A percentile compares a stretch with the other conserved stretches of the same genome.
Conservation (phyloP, 2,888 invertebrate species). For the Platycnemis pennipes region DNA sequence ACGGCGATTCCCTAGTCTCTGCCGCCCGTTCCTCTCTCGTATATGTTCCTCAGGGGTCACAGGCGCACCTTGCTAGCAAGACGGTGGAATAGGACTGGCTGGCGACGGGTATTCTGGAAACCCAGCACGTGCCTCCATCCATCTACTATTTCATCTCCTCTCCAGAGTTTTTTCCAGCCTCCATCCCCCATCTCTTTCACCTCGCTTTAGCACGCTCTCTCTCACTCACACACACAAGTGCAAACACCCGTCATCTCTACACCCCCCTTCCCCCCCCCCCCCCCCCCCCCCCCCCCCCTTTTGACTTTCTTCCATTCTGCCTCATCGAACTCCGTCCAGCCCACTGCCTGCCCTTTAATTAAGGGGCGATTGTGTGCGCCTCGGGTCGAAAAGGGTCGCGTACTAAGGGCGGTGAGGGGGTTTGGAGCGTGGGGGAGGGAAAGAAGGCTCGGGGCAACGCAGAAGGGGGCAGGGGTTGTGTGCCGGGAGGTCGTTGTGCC, state of each 20-base stretch:
- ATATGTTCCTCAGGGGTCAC: too few relatives aligned
- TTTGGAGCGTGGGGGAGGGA: neutral
- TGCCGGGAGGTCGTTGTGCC: neutral
- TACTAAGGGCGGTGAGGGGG: neutral
- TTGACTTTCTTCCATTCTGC: constrained; percentile 3
- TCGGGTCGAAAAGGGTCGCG: neutral
- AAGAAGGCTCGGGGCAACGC: neutral
- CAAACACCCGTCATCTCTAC: neutral
- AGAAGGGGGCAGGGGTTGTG: neutral
- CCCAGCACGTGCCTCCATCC: constrained; percentile 33
- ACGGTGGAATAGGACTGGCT: neutral
- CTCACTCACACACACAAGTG: neutral
- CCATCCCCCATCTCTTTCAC: neutral
- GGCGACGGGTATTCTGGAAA: neutral
- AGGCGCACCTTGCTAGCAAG: neutral
- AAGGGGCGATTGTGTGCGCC: constrained; percentile 23
- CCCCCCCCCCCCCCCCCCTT: neutral
- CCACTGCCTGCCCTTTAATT: constrained; percentile 42
- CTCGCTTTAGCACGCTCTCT: neutral
- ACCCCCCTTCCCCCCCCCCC: neutral
- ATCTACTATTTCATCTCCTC: neutral
- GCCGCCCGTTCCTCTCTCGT: neutral
- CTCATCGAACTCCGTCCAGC: neutral
- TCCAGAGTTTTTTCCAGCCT: neutral
- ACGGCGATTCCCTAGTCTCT: neutral